Percentiles rank a stretch among this genome's conserved stretches.
These are phyloP conservation scores for Spilarctia lutea DNA, from an alignment of 2,888 invertebrate genomes.

Conservation along the genomic window DNA sequence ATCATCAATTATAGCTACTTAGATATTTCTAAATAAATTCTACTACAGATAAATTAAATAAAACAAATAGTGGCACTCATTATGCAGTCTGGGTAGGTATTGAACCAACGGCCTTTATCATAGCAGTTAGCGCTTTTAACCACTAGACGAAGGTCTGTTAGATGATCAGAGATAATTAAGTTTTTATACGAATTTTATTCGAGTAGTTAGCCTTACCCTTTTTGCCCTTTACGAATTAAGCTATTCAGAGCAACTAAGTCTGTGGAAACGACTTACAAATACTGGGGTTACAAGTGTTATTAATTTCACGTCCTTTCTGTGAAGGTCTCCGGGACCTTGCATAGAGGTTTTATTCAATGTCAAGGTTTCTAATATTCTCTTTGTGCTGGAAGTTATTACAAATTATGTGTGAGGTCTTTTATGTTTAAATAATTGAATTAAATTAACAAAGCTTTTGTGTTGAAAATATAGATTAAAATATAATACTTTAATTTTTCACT, in stretches of 20 bases:
- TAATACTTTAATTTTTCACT: too few species aligned
- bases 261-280: not conserved
- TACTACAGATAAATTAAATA: too few species aligned
- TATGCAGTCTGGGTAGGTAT: too few species aligned
- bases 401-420: conserved; percentile 2
- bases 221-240: conserved; percentile 8
- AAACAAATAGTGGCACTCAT: too few species aligned
- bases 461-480: too few species aligned
- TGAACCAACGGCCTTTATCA: too few species aligned
- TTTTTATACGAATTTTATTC: not conserved
- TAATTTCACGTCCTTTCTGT: conserved; percentile 33
- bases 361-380: conserved; percentile 33
- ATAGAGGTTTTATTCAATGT: conserved; percentile 28
- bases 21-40: too few species aligned
- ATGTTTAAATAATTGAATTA: not conserved
- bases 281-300: conserved; percentile 33
- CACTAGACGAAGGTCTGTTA: too few species aligned
- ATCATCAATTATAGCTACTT: too few species aligned
- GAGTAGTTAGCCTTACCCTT: not conserved
- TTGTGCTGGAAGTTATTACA: conserved; percentile 22
- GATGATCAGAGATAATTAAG: too few species aligned
- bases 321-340: conserved; percentile 42
- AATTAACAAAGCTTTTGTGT: not conserved
- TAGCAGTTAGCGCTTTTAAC: too few species aligned
- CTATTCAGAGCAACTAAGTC: not conserved